Percentiles rank a stretch among this genome's conserved stretches.
These are phyloP conservation scores for Phoeniculus purpureus DNA, from an alignment of 2,797 vertebrate genomes.

Conservation along the genomic window DNA sequence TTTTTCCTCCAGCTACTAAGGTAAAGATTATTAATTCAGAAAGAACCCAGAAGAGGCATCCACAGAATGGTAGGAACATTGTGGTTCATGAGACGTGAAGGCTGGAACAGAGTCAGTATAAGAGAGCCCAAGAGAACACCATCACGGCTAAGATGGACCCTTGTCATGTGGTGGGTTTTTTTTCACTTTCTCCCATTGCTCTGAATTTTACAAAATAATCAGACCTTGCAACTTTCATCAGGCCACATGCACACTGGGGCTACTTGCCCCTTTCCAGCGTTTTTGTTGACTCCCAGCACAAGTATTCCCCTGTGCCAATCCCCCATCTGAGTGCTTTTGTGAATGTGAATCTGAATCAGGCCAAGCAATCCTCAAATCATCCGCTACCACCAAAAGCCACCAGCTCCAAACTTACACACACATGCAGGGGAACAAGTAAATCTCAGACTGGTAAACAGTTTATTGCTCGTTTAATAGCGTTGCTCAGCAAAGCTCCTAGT, in stretches of 20 bases:
- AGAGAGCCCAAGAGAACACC: not conserved
- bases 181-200: not conserved
- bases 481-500: not conserved
- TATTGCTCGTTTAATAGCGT: slow-evolving; percentile 23
- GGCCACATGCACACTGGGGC: not conserved
- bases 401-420: not conserved
- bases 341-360: not conserved
- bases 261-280: not conserved
- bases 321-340: not conserved
- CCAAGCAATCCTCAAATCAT: not conserved
- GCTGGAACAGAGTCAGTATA: not conserved
- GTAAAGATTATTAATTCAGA: not conserved
- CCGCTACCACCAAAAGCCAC: not conserved
- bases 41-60: not conserved
- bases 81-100: fast-evolving
- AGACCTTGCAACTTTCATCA: not conserved
- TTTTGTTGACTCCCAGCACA: not conserved
- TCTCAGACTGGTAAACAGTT: slow-evolving; percentile 4
- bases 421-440: not conserved
- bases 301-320: not conserved
- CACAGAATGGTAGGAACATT: not conserved
- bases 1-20: not conserved
- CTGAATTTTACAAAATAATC: not conserved
- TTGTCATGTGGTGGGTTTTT: not conserved
- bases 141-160: not conserved